These are phyloP conservation scores for Oreonectes daqikongensis DNA, from an alignment of 2,797 vertebrate genomes.

Conservation along the genomic window DNA sequence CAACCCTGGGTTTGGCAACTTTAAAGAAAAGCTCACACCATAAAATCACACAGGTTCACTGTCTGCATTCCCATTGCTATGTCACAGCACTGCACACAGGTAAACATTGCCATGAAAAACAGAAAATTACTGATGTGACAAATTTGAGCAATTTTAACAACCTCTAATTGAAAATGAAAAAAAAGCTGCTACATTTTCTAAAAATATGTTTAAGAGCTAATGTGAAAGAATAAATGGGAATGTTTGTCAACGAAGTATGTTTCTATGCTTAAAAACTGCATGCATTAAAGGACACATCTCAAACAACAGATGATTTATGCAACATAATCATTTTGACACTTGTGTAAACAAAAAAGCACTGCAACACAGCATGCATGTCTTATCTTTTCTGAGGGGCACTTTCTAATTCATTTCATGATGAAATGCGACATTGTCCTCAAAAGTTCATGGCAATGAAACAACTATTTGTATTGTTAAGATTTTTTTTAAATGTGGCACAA, in stretches of 20 bases:
- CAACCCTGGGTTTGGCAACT: background rate
- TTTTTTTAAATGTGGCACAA: background rate
- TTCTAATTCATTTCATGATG: background rate
- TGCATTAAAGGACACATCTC: conserved; percentile 6
- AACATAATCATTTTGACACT: background rate
- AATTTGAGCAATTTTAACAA: no score
- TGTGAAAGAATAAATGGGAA: background rate
- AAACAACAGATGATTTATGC: conserved; percentile 10
- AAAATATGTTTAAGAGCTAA: background rate
- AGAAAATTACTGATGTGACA: no score
- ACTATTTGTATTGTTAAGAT: background rate
- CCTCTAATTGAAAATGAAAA: no score
- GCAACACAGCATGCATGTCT: conserved; percentile 16
- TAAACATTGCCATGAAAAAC: background rate
- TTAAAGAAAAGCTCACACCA: background rate
- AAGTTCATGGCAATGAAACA: background rate
- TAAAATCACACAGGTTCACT: background rate
- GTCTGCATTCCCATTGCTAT: background rate
- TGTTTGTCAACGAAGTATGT: conserved; percentile 12
- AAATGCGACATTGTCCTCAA: background rate
- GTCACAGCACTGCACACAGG: background rate
- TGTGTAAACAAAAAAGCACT: background rate
- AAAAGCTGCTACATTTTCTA: background rate
- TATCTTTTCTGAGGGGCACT: background rate
- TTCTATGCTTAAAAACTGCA: conserved; percentile 6